A percentile compares a stretch with the other conserved stretches of the same genome.
phyloP scores from a whole-genome alignment of 2,888 invertebrate genomes.

The Rugalucina vietnamica region DNA sequence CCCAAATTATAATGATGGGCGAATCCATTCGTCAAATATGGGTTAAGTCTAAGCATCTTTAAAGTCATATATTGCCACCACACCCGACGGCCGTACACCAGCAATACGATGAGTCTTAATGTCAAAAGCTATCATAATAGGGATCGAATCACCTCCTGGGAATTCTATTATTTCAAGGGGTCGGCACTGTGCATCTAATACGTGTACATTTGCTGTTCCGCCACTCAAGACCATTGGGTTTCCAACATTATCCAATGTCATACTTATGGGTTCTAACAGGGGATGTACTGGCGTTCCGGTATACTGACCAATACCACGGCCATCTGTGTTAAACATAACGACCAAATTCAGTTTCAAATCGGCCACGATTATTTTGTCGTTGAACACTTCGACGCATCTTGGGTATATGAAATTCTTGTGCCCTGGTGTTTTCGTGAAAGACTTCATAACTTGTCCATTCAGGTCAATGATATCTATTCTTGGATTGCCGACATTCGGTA shows the following conservation, averaged over 20 bases:
- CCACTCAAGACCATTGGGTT: conserved; percentile 53
- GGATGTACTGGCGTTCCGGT: conserved; percentile 36
- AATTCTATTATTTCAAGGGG: conserved; percentile 45
- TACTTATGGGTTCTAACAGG: conserved; percentile 40
- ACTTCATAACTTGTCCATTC: conserved; percentile 21
- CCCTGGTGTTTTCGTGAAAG: conserved; percentile 31
- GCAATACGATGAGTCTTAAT: conserved; percentile 18
- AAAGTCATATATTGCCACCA: too few relatives aligned
- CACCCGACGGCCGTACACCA: conserved; percentile 20
- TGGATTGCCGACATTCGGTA: neutral
- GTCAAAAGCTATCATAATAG: conserved; percentile 46
- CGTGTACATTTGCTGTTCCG: conserved; percentile 39
- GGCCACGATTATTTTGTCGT: conserved; percentile 29
- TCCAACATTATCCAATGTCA: conserved; percentile 45
- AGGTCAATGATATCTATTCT: conserved; percentile 41
- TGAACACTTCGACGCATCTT: conserved; percentile 33
- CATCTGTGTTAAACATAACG: conserved; percentile 33
- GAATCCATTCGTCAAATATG: too few relatives aligned
- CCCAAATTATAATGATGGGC: too few relatives aligned
- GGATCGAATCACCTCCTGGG: conserved; percentile 12
- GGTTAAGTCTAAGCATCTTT: too few relatives aligned
- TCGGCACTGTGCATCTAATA: conserved; percentile 37
- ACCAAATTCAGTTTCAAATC: conserved; percentile 49
- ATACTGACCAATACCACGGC: conserved; percentile 44
- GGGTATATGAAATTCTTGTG: conserved; percentile 29